Evolutionary conservation across 1,140 invertebrate species (phyloP), one percentile per base, ranked within the genome.

Genomic region (Campoletis sonorensis): DNA sequence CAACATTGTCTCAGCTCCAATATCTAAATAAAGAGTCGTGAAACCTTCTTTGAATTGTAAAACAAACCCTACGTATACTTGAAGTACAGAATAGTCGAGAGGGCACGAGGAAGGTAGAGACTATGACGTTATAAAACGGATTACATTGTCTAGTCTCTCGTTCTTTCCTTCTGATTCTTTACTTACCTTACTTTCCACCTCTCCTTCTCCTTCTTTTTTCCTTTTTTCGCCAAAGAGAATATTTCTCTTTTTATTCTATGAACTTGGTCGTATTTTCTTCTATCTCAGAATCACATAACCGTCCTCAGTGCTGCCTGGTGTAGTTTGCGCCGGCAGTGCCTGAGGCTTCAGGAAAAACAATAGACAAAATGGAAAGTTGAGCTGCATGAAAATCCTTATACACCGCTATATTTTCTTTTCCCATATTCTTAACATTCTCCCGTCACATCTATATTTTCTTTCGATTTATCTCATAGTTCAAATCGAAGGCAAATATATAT

Each of bases 41-140:
- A 61, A 26, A 21, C 67, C 81, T 58, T 78, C 83, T 85, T 85
- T 84, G 85, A 82, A 84, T 85, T 87, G 85, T 87, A 85, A 87
- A 86, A 84, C 82, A 85, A 87, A 83, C 80, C 81, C 80, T 81
- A 87, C 23, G 61, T 64, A 64, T 64, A 64, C 61, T 45, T 26
- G 23, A 64, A 64, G 61, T 64, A 26, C 61, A 64, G n/a, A 23
- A 23, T 64, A 23, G n/a, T 64, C 61, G 61, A 64, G 61, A 26
- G 23, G 23, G 10, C 61, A 64, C 4, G 23, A 26, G 23, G 16
- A 64, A 64, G 23, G 61, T 26, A 23, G 61, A 64, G 23, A 64
- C 21, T 54, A 64, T 13, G 61, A 64, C 23, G 61, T 26, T 64
- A 13, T 26, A 64, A 26, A 64, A 64, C n/a, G 61, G 61, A 64